These are phyloP conservation scores for Lapara coniferarum DNA, from an alignment of 2,888 invertebrate genomes.

Conservation along the genomic window DNA sequence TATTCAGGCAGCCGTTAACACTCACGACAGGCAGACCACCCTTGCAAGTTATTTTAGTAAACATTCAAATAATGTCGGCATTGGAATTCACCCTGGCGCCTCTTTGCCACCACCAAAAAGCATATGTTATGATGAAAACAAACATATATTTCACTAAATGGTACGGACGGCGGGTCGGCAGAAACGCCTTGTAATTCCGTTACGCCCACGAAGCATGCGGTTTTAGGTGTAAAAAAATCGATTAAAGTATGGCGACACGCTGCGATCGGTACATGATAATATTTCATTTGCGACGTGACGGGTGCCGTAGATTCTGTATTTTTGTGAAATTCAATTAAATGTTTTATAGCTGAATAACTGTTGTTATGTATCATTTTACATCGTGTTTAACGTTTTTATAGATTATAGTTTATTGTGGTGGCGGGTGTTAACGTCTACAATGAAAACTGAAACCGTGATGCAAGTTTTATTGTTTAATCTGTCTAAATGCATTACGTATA, in stretches of 20 bases:
- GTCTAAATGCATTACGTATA: constrained; percentile 36
- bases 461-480: constrained; percentile 39
- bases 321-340: constrained; percentile 80
- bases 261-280: constrained; percentile 81
- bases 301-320: constrained; percentile 72
- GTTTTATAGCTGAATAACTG: constrained; percentile 70
- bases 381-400: constrained; percentile 61
- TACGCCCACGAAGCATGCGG: constrained; percentile 78
- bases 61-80: constrained; percentile 60
- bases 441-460: constrained; percentile 51
- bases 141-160: constrained; percentile 79
- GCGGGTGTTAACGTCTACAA: constrained; percentile 54
- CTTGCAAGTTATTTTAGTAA: constrained; percentile 70
- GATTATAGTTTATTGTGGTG: constrained; percentile 52
- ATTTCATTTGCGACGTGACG: constrained; percentile 75
- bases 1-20: constrained; percentile 28
- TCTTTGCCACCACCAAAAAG: constrained; percentile 62
- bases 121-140: constrained; percentile 75
- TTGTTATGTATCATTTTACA: constrained; percentile 72
- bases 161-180: constrained; percentile 68
- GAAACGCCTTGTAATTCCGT: constrained; percentile 77
- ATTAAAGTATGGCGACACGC: constrained; percentile 81
- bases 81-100: constrained; percentile 52
- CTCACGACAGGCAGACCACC: constrained; percentile 62
- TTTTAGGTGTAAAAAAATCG: constrained; percentile 84